phyloP scores from a whole-genome alignment of 30 jellyfish, hydroid and myxozoan genomes.

The Pelagia noctiluca region DNA sequence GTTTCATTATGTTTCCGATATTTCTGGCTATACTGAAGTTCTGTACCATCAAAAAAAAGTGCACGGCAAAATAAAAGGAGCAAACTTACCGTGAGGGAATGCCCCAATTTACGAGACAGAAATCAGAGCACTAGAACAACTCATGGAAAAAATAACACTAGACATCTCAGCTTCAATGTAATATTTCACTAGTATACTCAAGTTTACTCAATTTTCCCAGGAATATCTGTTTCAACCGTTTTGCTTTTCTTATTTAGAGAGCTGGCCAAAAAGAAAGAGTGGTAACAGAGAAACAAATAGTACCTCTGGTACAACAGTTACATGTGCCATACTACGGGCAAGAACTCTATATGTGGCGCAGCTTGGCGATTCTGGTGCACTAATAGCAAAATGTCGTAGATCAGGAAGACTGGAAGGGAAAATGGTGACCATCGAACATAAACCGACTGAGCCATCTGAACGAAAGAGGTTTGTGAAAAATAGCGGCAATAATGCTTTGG shows the following conservation, averaged over 20 bases:
- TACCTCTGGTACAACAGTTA: slow-evolving; percentile 97
- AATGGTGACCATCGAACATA: slow-evolving; percentile 80
- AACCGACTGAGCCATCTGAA: slow-evolving; percentile 86
- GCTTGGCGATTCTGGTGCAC: slow-evolving; percentile 95
- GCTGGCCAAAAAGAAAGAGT: slow-evolving; percentile 91
- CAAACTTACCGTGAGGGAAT: no score
- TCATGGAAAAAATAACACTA: no score
- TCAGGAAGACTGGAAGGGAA: slow-evolving; percentile 27
- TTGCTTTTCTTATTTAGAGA: slow-evolving; percentile 34
- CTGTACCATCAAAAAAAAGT: no score
- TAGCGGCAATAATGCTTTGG: no score
- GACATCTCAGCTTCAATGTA: no score
- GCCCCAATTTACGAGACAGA: no score
- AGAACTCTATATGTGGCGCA: slow-evolving; percentile 82
- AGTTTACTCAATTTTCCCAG: neutral
- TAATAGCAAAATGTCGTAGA: slow-evolving; percentile 54
- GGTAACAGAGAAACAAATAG: slow-evolving; percentile 80
- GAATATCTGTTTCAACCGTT: neutral
- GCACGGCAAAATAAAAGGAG: no score
- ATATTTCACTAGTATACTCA: neutral
- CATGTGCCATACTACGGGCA: slow-evolving; percentile 81
- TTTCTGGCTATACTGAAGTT: no score
- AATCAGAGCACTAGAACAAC: no score
- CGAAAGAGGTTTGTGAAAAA: slow-evolving; percentile 80
- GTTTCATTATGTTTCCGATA: no score